Conservation (phyloP, 23 tunicate species). For the Ascidia mentula region DNA sequence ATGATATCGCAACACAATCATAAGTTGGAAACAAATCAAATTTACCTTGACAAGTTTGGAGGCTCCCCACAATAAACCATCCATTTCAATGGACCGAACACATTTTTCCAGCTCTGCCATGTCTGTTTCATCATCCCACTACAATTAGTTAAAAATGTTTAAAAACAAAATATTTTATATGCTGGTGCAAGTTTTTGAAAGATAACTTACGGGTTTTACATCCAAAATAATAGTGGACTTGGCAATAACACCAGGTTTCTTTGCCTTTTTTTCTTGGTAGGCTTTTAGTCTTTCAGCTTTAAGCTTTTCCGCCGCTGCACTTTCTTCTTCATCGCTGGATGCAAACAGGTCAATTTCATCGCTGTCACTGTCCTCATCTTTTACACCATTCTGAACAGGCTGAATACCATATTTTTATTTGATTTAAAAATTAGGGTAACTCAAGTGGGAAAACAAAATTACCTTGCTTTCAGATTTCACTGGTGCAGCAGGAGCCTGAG, state of each 20-base stretch:
- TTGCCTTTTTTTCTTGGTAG: slow-evolving; percentile 53
- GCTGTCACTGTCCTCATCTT: slow-evolving; percentile 33
- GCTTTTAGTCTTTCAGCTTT: slow-evolving; percentile 58
- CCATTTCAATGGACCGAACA: slow-evolving; percentile 65
- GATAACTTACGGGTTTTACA: slow-evolving; percentile 74
- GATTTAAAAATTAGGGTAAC: neutral
- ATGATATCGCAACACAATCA: neutral
- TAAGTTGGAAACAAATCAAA: neutral
- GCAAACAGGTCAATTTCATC: slow-evolving; percentile 76
- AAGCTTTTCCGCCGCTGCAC: slow-evolving; percentile 41
- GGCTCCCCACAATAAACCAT: slow-evolving; percentile 96
- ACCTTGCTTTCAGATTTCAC: no score
- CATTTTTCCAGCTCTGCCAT: slow-evolving; percentile 71
- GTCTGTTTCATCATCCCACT: slow-evolving; percentile 99
- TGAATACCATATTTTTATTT: neutral
- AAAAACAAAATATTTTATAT: neutral
- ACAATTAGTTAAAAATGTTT: neutral
- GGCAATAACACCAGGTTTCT: slow-evolving; percentile 61
- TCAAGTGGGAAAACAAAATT: no score
- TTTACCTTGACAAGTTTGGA: slow-evolving; percentile 43
- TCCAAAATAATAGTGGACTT: slow-evolving; percentile 81
- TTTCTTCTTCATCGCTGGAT: slow-evolving; percentile 74
- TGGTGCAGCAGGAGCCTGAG: slow-evolving; percentile 3
- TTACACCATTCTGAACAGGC: slow-evolving; percentile 15
- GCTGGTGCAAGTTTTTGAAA: neutral